These are phyloP conservation scores for Corynorhinus townsendii DNA, from an alignment of 2,113 vertebrate genomes.

Conservation along the genomic window DNA sequence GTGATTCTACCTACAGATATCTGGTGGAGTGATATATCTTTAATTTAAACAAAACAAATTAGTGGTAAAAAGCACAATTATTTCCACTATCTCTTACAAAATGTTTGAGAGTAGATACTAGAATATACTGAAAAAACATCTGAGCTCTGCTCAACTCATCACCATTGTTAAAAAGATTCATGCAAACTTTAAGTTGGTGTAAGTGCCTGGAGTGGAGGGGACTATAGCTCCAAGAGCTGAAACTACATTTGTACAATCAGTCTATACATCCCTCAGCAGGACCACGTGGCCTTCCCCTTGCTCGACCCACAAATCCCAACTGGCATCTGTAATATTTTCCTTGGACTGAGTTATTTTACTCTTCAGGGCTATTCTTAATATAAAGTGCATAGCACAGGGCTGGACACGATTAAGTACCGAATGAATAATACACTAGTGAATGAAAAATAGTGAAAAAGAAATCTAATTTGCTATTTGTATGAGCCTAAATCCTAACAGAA, in stretches of 20 bases:
- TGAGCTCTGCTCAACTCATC: neutral
- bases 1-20: neutral
- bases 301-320: neutral
- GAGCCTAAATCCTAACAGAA: neutral
- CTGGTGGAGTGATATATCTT: neutral
- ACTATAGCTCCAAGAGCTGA: neutral
- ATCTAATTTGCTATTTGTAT: neutral
- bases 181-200: neutral
- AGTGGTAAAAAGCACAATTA: neutral
- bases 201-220: neutral
- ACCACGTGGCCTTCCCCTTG: neutral
- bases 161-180: neutral
- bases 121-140: neutral
- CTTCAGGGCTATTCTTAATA: neutral
- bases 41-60: slow-evolving; percentile 15
- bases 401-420: neutral
- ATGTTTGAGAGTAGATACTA: neutral
- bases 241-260: neutral
- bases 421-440: neutral
- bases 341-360: neutral
- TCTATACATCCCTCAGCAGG: neutral
- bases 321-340: neutral
- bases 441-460: neutral
- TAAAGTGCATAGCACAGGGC: neutral
- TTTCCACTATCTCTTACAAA: neutral